phyloP scores from a whole-genome alignment of 2,888 invertebrate species.

The Synergus gifuensis region DNA sequence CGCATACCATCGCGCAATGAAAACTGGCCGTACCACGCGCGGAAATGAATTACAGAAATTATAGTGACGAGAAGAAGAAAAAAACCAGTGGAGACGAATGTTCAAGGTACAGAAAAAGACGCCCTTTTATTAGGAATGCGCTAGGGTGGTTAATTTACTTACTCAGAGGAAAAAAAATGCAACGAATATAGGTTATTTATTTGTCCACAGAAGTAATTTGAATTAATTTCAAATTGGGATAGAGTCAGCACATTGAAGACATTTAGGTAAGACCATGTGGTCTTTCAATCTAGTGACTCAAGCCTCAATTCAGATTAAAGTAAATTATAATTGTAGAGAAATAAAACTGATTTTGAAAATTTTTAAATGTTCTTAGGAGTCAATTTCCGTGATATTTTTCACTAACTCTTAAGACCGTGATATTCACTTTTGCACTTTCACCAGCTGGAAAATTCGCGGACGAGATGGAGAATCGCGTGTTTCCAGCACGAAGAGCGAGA shows the following conservation, averaged over 20 bases:
- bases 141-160: background rate
- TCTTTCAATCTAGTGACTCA: background rate
- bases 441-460: constrained; percentile 26
- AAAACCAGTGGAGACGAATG: background rate
- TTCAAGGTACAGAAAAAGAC: background rate
- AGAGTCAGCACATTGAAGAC: background rate
- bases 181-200: background rate
- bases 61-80: constrained; percentile 40
- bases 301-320: background rate
- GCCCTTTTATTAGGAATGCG: background rate
- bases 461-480: background rate
- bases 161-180: background rate
- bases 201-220: background rate
- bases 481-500: constrained; percentile 18
- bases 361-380: background rate
- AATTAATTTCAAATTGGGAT: background rate
- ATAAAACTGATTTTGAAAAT: background rate
- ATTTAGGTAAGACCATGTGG: background rate
- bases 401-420: background rate
- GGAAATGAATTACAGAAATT: constrained; percentile 65
- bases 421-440: constrained; percentile 30
- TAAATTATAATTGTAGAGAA: background rate
- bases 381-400: background rate
- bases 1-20: constrained; percentile 60
- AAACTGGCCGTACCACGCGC: constrained; percentile 70